Conservation (phyloP, 2,888 invertebrate genomes). For the Strigamia maritima region DNA sequence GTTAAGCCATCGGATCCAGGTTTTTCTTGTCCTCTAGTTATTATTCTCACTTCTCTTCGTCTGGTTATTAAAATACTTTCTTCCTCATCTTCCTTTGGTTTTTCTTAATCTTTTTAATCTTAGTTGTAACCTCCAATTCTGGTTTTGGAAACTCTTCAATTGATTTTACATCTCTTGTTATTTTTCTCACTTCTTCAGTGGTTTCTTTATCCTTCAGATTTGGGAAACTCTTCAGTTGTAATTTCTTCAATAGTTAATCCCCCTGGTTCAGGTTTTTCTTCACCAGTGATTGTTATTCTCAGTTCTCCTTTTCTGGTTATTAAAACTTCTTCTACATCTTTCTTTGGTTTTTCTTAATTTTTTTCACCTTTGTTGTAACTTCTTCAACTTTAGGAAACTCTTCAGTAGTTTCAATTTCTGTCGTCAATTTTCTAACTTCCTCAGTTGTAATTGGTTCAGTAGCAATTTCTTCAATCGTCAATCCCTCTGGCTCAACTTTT, state of each 20-base stretch:
- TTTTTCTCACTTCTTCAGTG: background rate
- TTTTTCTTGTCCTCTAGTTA: background rate
- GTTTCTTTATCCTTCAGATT: background rate
- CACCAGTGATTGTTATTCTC: background rate
- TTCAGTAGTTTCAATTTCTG: background rate
- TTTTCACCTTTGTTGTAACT: background rate
- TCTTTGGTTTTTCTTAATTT: constrained; percentile 5
- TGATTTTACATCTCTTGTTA: background rate
- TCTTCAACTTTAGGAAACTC: background rate
- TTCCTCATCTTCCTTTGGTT: background rate
- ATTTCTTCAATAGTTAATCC: background rate
- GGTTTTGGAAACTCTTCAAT: background rate
- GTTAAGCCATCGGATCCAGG: background rate
- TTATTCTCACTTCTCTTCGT: background rate
- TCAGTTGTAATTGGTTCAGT: background rate
- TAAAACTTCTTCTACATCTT: background rate
- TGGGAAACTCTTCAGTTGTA: background rate
- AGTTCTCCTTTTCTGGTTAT: background rate
- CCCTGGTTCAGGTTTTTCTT: background rate
- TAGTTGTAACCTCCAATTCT: background rate
- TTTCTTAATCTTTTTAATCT: background rate
- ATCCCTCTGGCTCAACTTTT: background rate
- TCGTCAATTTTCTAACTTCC: background rate
- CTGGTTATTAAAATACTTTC: background rate
- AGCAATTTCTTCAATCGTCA: background rate